Conservation (phyloP, 1,140 invertebrate genomes). For the Phortica variegata region DNA sequence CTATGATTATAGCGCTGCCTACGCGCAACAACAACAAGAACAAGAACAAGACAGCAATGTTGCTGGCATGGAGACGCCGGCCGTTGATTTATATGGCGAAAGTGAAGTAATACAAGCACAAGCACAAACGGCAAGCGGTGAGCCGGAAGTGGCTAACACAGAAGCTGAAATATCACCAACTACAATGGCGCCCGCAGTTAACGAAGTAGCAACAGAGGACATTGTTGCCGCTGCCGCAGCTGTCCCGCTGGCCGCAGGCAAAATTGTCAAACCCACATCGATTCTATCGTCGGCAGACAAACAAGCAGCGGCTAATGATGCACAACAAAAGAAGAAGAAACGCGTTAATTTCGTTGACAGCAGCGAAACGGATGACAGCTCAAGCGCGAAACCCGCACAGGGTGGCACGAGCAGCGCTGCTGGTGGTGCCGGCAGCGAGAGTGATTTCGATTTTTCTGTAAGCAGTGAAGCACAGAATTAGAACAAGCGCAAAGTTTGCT, state of each 20-base stretch:
- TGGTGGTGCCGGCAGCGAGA: conserved; percentile 32
- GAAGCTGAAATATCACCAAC: conserved; percentile 23
- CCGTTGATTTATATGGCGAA: too few relatives aligned
- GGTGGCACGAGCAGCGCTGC: conserved; percentile 2
- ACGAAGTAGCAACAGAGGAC: conserved; percentile 11
- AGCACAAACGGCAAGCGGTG: conserved; percentile 19
- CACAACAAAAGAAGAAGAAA: conserved; percentile 53
- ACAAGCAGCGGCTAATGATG: conserved; percentile 45
- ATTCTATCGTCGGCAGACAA: conserved; percentile 49
- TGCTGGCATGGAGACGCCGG: too few relatives aligned
- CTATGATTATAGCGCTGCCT: conserved; percentile 33
- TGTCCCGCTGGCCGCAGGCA: conserved; percentile 4
- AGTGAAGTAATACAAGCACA: too few relatives aligned
- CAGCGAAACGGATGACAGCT: conserved; percentile 57
- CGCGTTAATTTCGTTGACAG: conserved; percentile 57
- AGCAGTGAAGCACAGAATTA: conserved; percentile 52
- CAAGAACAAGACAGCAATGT: conserved; percentile 12
- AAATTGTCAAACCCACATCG: conserved; percentile 45
- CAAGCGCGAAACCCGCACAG: conserved; percentile 42
- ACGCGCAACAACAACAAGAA: conserved; percentile 21
- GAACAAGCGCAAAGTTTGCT: conserved; percentile 43
- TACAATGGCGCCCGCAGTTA: neutral
- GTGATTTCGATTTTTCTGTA: conserved; percentile 56
- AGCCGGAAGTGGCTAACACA: conserved; percentile 10
- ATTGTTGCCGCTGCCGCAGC: neutral